A percentile compares a stretch with the other conserved stretches of the same genome.
These are phyloP conservation scores for Dermatemys mawii DNA, from an alignment of 2,113 vertebrate species.

Conservation along the genomic window DNA sequence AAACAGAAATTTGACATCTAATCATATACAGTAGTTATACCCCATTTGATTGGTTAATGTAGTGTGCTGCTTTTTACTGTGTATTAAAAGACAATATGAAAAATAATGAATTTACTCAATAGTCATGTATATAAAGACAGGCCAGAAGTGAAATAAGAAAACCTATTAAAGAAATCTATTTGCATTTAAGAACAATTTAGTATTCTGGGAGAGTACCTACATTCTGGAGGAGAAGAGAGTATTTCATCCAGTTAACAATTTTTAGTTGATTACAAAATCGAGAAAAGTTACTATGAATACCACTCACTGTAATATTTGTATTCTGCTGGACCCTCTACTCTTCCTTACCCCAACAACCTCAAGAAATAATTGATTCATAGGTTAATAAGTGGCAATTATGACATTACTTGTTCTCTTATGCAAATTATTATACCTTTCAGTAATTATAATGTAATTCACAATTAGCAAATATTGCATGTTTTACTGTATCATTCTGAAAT, in stretches of 20 bases:
- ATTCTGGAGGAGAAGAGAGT: not conserved
- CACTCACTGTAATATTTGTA: not conserved
- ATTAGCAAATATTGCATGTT: not conserved
- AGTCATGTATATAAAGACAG: not conserved
- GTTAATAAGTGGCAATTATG: not conserved
- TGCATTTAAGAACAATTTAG: not conserved
- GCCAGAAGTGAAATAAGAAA: not conserved
- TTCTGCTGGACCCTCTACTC: not conserved
- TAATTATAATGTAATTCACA: not conserved
- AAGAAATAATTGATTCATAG: not conserved
- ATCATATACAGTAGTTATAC: not conserved
- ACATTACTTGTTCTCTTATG: not conserved
- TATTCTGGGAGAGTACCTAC: not conserved
- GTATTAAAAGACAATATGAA: not conserved
- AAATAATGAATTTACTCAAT: not conserved
- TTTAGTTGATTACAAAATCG: not conserved
- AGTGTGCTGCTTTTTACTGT: not conserved
- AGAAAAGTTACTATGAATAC: not conserved
- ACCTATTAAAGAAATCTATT: not conserved
- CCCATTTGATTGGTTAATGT: not conserved
- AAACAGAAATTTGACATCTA: not conserved
- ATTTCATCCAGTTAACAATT: conserved; percentile 18
- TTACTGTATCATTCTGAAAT: accelerated
- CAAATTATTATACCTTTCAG: not conserved
- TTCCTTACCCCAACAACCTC: accelerated